A percentile compares a stretch with the other conserved stretches of the same genome.
These are phyloP conservation scores for Polymixis lichenea DNA, from an alignment of 2,888 invertebrate species.

Conservation along the genomic window DNA sequence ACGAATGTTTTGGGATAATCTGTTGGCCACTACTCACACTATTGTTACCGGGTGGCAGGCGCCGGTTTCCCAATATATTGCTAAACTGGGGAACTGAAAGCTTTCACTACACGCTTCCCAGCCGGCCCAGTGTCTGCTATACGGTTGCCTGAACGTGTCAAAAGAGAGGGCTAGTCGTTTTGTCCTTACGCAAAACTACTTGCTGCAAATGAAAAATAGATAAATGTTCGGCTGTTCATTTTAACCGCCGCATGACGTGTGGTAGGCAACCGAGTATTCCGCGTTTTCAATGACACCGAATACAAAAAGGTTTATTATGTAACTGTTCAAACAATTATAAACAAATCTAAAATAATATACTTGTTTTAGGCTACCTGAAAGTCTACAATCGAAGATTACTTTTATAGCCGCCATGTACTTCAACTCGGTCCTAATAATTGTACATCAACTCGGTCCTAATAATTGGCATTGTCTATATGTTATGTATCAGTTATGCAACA, in stretches of 20 bases:
- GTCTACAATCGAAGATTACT: not conserved
- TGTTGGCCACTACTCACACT: not conserved
- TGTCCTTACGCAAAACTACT: not conserved
- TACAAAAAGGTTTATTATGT: constrained; percentile 14
- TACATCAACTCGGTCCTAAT: not conserved
- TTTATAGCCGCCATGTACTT: not conserved
- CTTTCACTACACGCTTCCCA: not conserved
- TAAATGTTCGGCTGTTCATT: not conserved
- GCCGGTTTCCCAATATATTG: not conserved
- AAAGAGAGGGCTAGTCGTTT: not conserved
- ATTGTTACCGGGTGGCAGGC: too few species aligned
- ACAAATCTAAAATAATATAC: not conserved
- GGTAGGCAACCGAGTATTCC: not conserved
- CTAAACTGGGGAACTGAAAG: not conserved
- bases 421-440: not conserved
- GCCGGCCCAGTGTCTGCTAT: not conserved
- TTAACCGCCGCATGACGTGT: not conserved
- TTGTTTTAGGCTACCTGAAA: constrained; percentile 1
- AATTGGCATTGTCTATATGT: too few species aligned
- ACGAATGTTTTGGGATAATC: constrained; percentile 13
- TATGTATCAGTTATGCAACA: not conserved
- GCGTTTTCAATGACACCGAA: constrained; percentile 34
- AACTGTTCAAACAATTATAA: constrained; percentile 17
- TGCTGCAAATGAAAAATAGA: not conserved
- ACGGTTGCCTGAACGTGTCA: not conserved